phyloP scores from a whole-genome alignment of 2,797 vertebrate genomes.

The Acestrorhynchus altus region DNA sequence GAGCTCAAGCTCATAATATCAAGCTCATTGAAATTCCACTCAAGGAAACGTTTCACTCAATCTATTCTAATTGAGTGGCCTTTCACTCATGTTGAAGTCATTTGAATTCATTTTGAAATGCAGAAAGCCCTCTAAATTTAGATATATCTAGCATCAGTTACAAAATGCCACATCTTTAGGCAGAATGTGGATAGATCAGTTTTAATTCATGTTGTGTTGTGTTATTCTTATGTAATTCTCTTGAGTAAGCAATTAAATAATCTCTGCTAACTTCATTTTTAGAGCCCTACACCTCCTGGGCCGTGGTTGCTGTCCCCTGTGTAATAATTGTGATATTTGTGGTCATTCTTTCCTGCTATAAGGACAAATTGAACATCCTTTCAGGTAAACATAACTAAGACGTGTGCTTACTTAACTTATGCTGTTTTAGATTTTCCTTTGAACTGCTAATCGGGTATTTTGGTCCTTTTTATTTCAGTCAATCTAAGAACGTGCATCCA shows the following conservation, averaged over 20 bases:
- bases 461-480: constrained; percentile 63
- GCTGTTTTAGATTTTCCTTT: constrained; percentile 6
- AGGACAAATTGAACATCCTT: constrained; percentile 80
- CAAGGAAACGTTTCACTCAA: too few relatives aligned
- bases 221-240: background rate
- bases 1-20: too few relatives aligned
- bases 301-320: constrained; percentile 76
- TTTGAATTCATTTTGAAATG: too few relatives aligned
- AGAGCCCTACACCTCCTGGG: constrained; percentile 72
- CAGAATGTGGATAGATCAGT: background rate
- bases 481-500: constrained; percentile 82
- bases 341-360: constrained; percentile 81
- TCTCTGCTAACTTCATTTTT: background rate
- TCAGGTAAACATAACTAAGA: constrained; percentile 68
- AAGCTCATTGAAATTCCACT: too few relatives aligned
- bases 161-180: background rate
- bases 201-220: background rate
- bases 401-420: background rate
- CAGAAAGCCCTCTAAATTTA: too few relatives aligned
- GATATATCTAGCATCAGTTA: too few relatives aligned
- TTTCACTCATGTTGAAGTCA: too few relatives aligned
- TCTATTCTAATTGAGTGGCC: too few relatives aligned
- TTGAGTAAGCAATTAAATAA: background rate
- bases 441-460: constrained; percentile 18
- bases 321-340: constrained; percentile 77